These are phyloP conservation scores for Arrhopalites spinosus DNA, from an alignment of 2,888 invertebrate species.

Conservation along the genomic window DNA sequence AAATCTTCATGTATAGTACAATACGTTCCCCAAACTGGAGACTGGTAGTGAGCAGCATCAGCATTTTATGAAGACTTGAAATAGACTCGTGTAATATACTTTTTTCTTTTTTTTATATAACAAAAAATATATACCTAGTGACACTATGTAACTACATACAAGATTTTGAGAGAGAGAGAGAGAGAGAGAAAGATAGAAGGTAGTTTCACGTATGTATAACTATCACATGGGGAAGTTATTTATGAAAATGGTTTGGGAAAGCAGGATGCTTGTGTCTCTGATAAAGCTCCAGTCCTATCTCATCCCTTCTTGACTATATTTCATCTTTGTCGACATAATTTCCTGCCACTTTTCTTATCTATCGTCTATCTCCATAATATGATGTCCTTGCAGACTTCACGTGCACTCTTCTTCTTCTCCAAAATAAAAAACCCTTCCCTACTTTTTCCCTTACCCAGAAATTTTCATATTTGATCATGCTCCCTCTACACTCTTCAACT, in stretches of 20 bases:
- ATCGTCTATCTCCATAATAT: slow-evolving; percentile 43
- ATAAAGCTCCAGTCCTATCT: slow-evolving; percentile 31
- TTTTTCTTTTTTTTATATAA: no score
- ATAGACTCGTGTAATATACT: no score
- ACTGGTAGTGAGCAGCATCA: neutral
- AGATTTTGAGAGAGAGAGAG: slow-evolving; percentile 6
- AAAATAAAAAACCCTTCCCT: neutral
- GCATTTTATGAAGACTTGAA: neutral
- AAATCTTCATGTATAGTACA: neutral
- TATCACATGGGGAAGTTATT: slow-evolving; percentile 34
- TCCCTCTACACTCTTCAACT: neutral
- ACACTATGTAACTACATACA: no score
- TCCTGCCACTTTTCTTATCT: slow-evolving; percentile 42
- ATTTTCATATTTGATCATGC: neutral
- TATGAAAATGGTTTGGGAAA: slow-evolving; percentile 29
- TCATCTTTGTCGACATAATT: slow-evolving; percentile 47
- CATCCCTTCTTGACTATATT: slow-evolving; percentile 36
- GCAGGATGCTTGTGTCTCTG: slow-evolving; percentile 25
- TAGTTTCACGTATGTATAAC: slow-evolving; percentile 15
- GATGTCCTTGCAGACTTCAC: slow-evolving; percentile 6
- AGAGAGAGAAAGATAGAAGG: slow-evolving; percentile 10
- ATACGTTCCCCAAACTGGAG: no score
- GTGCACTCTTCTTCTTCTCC: slow-evolving; percentile 16
- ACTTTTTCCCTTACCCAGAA: neutral
- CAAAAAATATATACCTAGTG: no score